Evolutionary conservation across 1,140 invertebrate species (phyloP), one percentile per base, ranked within the genome.

Genomic region (Drosophila varians): DNA sequence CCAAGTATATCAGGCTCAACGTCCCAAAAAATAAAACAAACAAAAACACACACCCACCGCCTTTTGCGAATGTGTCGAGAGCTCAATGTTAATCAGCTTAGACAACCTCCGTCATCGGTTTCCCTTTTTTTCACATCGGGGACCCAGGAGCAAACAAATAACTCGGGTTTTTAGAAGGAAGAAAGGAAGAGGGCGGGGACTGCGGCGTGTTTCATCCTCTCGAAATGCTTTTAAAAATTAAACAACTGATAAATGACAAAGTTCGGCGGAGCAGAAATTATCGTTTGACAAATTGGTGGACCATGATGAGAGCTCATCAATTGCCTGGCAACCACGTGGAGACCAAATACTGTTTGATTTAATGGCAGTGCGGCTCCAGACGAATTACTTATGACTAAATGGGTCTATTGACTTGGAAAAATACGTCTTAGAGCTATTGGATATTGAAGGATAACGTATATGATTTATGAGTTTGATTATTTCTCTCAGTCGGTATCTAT

Each of bases 41-140:
- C 52, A 66, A 65, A 66, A 57, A 36, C 45, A 56, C 38, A 54
- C 52, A 66, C 56, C 74, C 57, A 68, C 68, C 16, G 52, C 48
- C 36, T 34, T 34, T 21, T 66, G 40, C 4, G 26, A 14, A 66
- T 66, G 62, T 66, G 62, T 66, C 60, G 47, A 25, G 61, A 43
- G 26, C 71, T 75, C 74, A 83, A 84, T 84, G 79, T 84, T 83
- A 84, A 83, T 83, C 79, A 66, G 79, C 71, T 84, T 82, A 82
- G 71, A 49, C 45, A 68, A 68, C 64, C 64, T 66, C 61, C 64
- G 62, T 66, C 64, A 68, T 53, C 26, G 36, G 36, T 11, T 65
- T 16, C 14, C 14, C 36, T 58, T 34, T 55, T 14, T 26, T 65
- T 25, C 19, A 23, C 65, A 69, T 55, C 65, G 40, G 62, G 45